Base-by-base conservation (phyloP, 2,888 invertebrate genomes). In the Agrotis clavis region DNA sequence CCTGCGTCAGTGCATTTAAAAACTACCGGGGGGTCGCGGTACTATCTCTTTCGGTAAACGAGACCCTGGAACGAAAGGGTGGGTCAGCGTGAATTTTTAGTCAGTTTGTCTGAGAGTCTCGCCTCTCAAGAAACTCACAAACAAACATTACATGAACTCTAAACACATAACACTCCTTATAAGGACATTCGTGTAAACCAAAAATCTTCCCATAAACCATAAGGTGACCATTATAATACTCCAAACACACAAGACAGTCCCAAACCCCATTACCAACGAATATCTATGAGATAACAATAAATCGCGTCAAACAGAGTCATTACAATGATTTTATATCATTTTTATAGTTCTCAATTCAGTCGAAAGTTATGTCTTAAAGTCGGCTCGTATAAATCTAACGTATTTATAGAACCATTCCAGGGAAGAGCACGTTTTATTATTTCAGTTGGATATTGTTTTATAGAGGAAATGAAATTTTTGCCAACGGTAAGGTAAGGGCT, bases 251-350 rank as follows among this genome's bases (percentile, higher is more conserved):
- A 77, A 51, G 16, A 4, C 47, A 19, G 47, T 54, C 21, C 51
- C 11, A 60, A 64, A 61, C 7, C 51, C 74, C 47, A 65, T 77
- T 74, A 61, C 48, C 16, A 25, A 18, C 48, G 64, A 80, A 80
- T 67, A 79, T 67, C 67, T 80, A 59, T 53, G 53, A 61, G 81
- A 79, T 79, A 80, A 71, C 76, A 71, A 14, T 76, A 80, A 79
- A 76, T 60, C 53, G 57, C 76, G 77, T 71, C 64, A 80, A 76
- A 79, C 76, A 51, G 76, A 67, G 81, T 80, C 79, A 76, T 79
- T 80, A 80, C 67, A 6, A 62, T 71, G 81, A 79, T 80, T 79
- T 76, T 76, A 80, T 80, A 67, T 76, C 79, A 80, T 76, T 80
- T 79, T 79, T 79, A 79, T 79, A 79, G 79, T 80, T 67, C 81